Conservation (phyloP, 2,888 invertebrate genomes). For the Sinotaia quadrata region DNA sequence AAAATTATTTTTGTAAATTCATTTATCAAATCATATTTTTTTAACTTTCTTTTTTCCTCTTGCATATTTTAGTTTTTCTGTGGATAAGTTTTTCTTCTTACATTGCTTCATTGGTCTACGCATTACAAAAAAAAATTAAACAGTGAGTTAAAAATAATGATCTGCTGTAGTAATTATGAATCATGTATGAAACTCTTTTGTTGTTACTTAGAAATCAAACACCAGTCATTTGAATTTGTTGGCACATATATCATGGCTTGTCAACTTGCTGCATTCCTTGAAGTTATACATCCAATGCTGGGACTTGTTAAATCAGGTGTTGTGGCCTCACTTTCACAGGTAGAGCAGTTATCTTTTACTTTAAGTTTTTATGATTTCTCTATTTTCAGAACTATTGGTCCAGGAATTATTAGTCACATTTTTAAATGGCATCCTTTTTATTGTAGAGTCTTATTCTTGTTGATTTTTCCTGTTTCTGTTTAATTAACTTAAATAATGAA, state of each 20-base stretch:
- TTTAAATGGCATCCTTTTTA: too few species aligned
- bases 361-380: too few species aligned
- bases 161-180: not conserved
- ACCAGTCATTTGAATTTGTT: constrained; percentile 60
- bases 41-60: too few species aligned
- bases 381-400: too few species aligned
- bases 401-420: too few species aligned
- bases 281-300: constrained; percentile 90
- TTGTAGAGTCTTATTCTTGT: too few species aligned
- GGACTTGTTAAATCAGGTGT: constrained; percentile 88
- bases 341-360: too few species aligned
- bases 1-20: too few species aligned
- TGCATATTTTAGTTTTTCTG: too few species aligned
- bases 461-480: too few species aligned
- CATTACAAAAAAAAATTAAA: not conserved
- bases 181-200: not conserved
- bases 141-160: not conserved
- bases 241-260: constrained; percentile 74
- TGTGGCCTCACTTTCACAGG: constrained; percentile 83
- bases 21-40: too few species aligned
- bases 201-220: constrained; percentile 53
- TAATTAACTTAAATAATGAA: too few species aligned
- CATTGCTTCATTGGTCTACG: not conserved
- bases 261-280: constrained; percentile 86
- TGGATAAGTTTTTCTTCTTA: not conserved